Conservation (phyloP, 1,140 invertebrate genomes). For the Ectropis grisescens region DNA sequence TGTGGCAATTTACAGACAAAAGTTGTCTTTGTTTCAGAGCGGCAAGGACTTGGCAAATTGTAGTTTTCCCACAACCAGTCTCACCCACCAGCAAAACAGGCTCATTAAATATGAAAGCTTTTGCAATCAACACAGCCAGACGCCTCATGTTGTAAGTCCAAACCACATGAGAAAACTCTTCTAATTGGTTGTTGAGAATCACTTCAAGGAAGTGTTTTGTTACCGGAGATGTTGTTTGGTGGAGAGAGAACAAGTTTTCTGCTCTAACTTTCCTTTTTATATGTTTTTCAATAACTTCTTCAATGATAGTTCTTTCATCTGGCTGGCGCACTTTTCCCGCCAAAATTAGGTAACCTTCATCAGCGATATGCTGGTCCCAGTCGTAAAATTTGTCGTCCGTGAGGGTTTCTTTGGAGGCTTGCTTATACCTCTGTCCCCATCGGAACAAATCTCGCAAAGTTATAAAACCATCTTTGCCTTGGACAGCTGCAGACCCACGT, state of each 20-base stretch:
- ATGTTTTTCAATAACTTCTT: slow-evolving; percentile 86
- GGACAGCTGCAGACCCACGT: slow-evolving; percentile 89
- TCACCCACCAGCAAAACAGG: slow-evolving; percentile 97
- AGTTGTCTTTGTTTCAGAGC: slow-evolving; percentile 76
- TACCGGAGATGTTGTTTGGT: slow-evolving; percentile 81
- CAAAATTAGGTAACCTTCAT: slow-evolving; percentile 96
- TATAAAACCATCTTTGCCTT: slow-evolving; percentile 95
- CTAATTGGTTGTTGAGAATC: slow-evolving; percentile 70
- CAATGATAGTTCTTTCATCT: slow-evolving; percentile 84
- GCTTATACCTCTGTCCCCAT: slow-evolving; percentile 95
- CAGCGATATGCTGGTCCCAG: slow-evolving; percentile 97
- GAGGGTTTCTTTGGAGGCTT: slow-evolving; percentile 71
- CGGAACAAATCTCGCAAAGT: slow-evolving; percentile 96
- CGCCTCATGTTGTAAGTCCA: slow-evolving; percentile 95
- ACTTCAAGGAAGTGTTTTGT: slow-evolving; percentile 80
- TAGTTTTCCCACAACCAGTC: slow-evolving; percentile 99
- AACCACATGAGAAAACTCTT: slow-evolving; percentile 85
- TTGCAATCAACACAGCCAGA: slow-evolving; percentile 91
- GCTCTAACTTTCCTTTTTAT: slow-evolving; percentile 85
- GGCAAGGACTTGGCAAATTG: slow-evolving; percentile 92
- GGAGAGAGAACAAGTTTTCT: slow-evolving; percentile 82
- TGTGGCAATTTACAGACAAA: slow-evolving; percentile 95
- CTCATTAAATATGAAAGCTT: slow-evolving; percentile 93
- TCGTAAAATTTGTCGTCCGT: slow-evolving; percentile 82
- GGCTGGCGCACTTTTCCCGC: slow-evolving; percentile 91